Percentiles rank a stretch among this genome's conserved stretches.
Conservation (phyloP, 2,888 invertebrate genomes). For the Drosophila formosana region DNA sequence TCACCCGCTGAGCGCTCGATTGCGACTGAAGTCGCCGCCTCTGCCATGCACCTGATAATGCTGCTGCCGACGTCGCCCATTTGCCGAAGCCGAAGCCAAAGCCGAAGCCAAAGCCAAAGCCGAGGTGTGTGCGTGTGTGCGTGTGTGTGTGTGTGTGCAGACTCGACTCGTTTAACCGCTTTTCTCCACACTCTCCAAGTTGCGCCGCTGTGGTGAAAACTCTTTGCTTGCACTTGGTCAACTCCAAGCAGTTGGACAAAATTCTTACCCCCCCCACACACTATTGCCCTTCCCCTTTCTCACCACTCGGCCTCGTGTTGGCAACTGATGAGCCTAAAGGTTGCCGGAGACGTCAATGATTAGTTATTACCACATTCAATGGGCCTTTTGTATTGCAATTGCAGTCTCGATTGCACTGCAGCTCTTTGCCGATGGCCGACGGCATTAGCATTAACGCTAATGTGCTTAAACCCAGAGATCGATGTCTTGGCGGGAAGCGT, state of each 20-base stretch:
- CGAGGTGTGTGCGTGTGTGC: not conserved
- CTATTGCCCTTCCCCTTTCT: no score
- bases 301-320: not conserved
- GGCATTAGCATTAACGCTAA: conserved; percentile 2
- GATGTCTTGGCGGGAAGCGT: not conserved
- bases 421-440: not conserved
- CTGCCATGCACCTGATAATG: conserved; percentile 68
- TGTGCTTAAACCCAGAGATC: not conserved
- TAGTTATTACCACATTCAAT: conserved; percentile 18
- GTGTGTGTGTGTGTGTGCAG: no score
- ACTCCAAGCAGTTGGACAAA: not conserved
- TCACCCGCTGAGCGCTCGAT: conserved; percentile 76
- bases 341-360: conserved; percentile 14
- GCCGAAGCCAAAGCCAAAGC: conserved; percentile 9
- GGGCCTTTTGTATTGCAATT: not conserved
- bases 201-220: conserved; percentile 24
- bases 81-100: conserved; percentile 6
- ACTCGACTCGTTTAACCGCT: conserved; percentile 64
- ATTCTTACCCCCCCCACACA: no score
- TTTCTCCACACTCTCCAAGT: conserved; percentile 55
- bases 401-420: not conserved
- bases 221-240: conserved; percentile 38
- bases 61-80: conserved; percentile 27
- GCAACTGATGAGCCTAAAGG: conserved; percentile 21
- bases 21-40: conserved; percentile 73